Evolutionary conservation across 2,888 invertebrate genomes (phyloP).

Genomic region (Thera obeliscata): DNA sequence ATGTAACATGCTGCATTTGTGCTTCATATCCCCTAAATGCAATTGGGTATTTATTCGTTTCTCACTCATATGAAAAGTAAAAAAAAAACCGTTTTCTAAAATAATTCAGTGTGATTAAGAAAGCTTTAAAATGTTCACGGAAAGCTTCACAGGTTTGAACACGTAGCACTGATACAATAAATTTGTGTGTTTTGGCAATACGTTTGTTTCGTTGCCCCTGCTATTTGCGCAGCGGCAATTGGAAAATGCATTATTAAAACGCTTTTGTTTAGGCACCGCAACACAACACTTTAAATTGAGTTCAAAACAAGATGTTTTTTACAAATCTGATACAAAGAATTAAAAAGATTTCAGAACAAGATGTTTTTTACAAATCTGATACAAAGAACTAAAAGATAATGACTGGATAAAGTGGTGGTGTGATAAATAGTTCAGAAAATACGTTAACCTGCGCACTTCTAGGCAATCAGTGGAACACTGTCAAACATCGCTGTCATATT

Average conservation of each 20-base stretch:
- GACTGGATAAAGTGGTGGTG: too few relatives aligned
- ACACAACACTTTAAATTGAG: conserved; percentile 73
- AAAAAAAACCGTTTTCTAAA: too few relatives aligned
- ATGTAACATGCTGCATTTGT: too few relatives aligned
- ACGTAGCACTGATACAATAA: conserved; percentile 45
- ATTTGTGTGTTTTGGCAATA: conserved; percentile 59
- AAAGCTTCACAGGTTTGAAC: conserved; percentile 14
- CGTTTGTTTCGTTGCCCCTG: conserved; percentile 66
- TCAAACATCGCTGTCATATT: too few relatives aligned
- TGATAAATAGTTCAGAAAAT: too few relatives aligned
- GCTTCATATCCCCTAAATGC: too few relatives aligned
- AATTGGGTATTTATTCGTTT: too few relatives aligned
- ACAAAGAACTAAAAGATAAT: conserved; percentile 45
- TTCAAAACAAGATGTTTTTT: conserved; percentile 19
- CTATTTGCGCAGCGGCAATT: conserved; percentile 82
- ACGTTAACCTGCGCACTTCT: too few relatives aligned
- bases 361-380: conserved; percentile 10
- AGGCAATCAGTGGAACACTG: too few relatives aligned
- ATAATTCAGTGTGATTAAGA: background rate
- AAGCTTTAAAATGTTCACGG: conserved; percentile 13
- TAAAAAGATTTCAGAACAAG: conserved; percentile 42
- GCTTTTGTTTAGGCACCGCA: conserved; percentile 81
- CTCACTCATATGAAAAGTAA: too few relatives aligned
- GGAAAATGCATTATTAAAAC: conserved; percentile 84
- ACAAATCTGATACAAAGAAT: conserved; percentile 25